Evolutionary conservation across 2,113 vertebrate species (phyloP), one percentile per base, ranked within the genome.

Genomic region (Pseudolaguvia tuberculata): DNA sequence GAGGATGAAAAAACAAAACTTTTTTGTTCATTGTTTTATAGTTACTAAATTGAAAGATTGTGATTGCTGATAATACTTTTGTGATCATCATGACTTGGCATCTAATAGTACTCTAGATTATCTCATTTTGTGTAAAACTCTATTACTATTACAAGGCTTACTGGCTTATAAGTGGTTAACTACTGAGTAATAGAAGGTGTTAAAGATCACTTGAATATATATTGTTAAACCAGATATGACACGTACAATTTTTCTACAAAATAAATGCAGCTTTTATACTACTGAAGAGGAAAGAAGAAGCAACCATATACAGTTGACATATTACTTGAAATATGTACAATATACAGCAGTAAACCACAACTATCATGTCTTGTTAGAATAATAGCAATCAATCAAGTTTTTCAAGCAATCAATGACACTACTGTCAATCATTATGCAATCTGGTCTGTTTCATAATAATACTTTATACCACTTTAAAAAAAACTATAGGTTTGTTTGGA

Each of bases 351-450:
- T 20, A 42, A 31, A 63, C 10, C 20, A 63, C 35, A 63, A 45
- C 39, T 45, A 45, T 65, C 5, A 23, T 47, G n/a, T 45, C 5
- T 47, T 1, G 3, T 65, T n/a, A 23, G 21, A 47, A 66, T 25
- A 66, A 66, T 25, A 47, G 11, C 42, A n/a, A 18, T 42, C 4
- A 48, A 25, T 48, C 3, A 62, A 17, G 13, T 18, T n/a, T 23
- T 23, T 23, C 5, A 21, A 63, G 18, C 12, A 20, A 10, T 42
- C n/a, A 21, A 21, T 12, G 5, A 42, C 18, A 39, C 10, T 0
- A 63, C 35, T 42, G 35, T 45, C 61, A 63, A 14, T 45, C 18
- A 63, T 62, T 63, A 13, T 63, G 61, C 35, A 45, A 14, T 63
- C 61, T 59, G 31, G 20, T 21, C n/a, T 18, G 3, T 39, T 39